Conservation (phyloP, 1,140 invertebrate species). For the Drosophila kanapiae region DNA sequence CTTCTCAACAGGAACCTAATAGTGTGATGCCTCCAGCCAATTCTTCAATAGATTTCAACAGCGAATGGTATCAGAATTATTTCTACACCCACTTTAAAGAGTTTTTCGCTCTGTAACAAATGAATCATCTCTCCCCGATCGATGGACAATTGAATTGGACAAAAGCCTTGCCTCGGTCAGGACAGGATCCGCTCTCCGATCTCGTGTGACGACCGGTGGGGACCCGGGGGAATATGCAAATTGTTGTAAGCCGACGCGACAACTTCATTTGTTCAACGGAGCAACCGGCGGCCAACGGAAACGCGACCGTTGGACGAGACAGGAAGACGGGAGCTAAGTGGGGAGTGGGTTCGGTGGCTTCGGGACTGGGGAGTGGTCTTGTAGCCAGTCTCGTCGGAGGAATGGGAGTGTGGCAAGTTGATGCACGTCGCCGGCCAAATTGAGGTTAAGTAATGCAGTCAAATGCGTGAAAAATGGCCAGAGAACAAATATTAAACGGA, state of each 20-base stretch:
- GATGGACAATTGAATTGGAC: conserved; percentile 58
- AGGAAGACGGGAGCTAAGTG: conserved; percentile 6
- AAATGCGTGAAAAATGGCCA: conserved; percentile 80
- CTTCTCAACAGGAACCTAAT: too few species aligned
- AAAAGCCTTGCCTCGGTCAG: conserved; percentile 17
- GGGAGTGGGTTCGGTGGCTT: not conserved
- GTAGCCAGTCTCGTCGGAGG: conserved; percentile 2
- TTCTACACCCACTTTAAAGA: too few species aligned
- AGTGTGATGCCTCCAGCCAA: too few species aligned
- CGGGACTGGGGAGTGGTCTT: conserved; percentile 11
- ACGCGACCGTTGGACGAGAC: conserved; percentile 47
- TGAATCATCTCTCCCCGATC: conserved; percentile 57
- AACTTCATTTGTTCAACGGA: conserved; percentile 74
- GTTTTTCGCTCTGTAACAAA: conserved; percentile 33
- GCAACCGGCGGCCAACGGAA: conserved; percentile 61
- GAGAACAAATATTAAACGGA: conserved; percentile 36
- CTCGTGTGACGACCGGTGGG: not conserved
- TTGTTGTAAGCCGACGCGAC: conserved; percentile 58
- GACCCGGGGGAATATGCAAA: conserved; percentile 56
- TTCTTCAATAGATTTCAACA: too few species aligned
- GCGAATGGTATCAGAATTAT: too few species aligned
- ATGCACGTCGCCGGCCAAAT: conserved; percentile 68
- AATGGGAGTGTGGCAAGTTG: conserved; percentile 41
- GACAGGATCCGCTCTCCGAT: conserved; percentile 62
- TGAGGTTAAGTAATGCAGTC: conserved; percentile 82